Evolutionary conservation across 2,797 vertebrate species (phyloP), one percentile per base, ranked within the genome.

Genomic region (Valencia hispanica): DNA sequence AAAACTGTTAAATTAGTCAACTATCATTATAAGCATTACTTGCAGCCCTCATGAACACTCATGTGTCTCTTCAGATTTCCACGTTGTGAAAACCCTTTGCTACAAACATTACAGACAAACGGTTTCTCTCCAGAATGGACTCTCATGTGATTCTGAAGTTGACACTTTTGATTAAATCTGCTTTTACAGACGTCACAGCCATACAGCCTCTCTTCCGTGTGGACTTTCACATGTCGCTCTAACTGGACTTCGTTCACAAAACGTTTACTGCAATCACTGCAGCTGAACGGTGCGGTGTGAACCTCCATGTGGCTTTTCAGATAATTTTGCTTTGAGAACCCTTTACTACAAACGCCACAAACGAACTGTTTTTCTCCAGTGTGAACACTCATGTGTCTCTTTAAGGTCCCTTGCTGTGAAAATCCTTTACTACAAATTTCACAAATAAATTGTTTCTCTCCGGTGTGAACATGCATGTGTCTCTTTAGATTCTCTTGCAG

Each of bases 361-460:
- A 30, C 32, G 41, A 73, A 61, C 36, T 41, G 71, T 57, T 73
- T 73, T 43, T 73, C 71, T 20, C 51, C 72, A 5, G 72, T 48
- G 43, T 73, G 72, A 47, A 63, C 55, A 43, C 39, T 68, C 65
- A 68, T 43, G 75, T 77, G 75, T 30, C 74, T 75, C 50, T 78
- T 72, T 17, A 78, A 63, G 22, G 57, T 71, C 30, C 65, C 55
- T 30, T 72, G 70, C 20, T 72, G 76, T 34, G 57, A 51, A 45
- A 78, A 78, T 34, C 70, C 65, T n/a, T 72, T 72, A 14, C 27
- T 48, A 7, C 76, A 78, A 22, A 72, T 25, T 10, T 65, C 48
- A 45, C 76, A 78, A 0, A 18, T 0, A 3, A 72, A 78, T 10
- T 63, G 61, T 0, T 55, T 78, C 22, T 68, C 41, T 27, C 65